Evolutionary conservation across 1,140 invertebrate species (phyloP), one percentile per base, ranked within the genome.

Genomic region (Drosophila ercepeae): DNA sequence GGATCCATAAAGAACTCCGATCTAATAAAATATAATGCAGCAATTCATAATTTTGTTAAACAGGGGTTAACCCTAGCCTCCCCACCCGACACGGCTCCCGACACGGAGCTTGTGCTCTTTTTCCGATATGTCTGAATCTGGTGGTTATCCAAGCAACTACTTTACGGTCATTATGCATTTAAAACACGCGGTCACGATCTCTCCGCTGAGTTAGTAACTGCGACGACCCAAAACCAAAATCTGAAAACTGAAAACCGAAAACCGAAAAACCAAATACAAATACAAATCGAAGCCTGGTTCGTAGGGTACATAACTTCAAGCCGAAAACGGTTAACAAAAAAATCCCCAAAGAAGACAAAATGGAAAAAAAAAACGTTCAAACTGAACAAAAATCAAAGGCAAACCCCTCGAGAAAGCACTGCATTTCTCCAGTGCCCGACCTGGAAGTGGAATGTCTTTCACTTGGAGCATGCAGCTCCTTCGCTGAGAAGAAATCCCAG

Each of bases 131-230:
- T 83, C 59, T 61, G 51, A 42, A 42, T 42, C 32, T 73, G 59
- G 59, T 41, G 60, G 54, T 65, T 49, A 63, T 54, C 59, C 76
- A 61, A 84, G 55, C 82, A 88, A 88, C 83, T 89, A 89, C 78
- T 89, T 89, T 90, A 90, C 89, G 89, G 89, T 90, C 89, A 90
- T 90, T 90, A 90, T 90, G 89, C 89, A 90, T 90, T 90, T 90
- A 90, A 90, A 90, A 90, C 89, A 90, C 89, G 89, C 89, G 89
- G 89, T 90, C 89, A 90, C 89, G 89, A 90, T 90, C 89, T 90
- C 82, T 61, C 19, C 48, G 78, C 82, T 88, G 83, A 88, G 82
- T 88, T 88, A 88, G 82, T 88, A 88, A 88, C 82, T 88, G 82
- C 73, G 64, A 71, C 67, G 75, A 88, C 65, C 51, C 75, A 68